Base-by-base conservation (phyloP, 1,140 invertebrate species). In the Calephelis nemesis region DNA sequence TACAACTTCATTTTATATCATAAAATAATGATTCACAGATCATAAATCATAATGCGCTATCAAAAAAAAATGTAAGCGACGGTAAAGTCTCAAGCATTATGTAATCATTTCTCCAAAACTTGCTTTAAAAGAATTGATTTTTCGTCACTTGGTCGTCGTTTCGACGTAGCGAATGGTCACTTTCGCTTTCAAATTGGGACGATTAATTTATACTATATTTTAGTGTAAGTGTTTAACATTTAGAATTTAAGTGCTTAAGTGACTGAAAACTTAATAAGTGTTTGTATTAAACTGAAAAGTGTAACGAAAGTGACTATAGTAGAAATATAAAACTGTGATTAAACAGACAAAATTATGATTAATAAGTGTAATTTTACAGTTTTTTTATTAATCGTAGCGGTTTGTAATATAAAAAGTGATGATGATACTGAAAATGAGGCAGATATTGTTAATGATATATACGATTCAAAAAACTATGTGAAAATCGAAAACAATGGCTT, bases 91-190 rank as follows among this genome's bases (percentile, higher is more conserved):
- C 30, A 19, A 47, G 83, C 42, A 45, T 88, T 85, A 77, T 75
- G 84, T 86, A 86, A 76, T 49, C 80, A 83, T 84, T 84, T 84
- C 82, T 78, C 83, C 75, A 66, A 72, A 85, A 81, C 76, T 75
- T 67, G 76, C 69, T 76, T 45, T 72, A 76, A 76, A 74, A 63
- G 68, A 68, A 65, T 73, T 74, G 74, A 79, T 82, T 79, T 77
- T 83, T 75, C 71, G 79, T 79, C 85, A 88, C 75, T 83, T 76
- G 69, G 67, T 65, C 70, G 70, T 70, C 73, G 73, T 60, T 70
- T 72, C 63, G 65, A 64, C 70, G 65, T 47, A 30, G 68, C 68
- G 74, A 63, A 62, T 47, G 66, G 69, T 48, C 72, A 78, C 83
- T 85, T 87, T 87, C 83, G 74, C 73, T 85, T 81, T 78, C 71